Evolutionary conservation across 53 echinoderm and acorn worm genomes (phyloP), one percentile per base, ranked within the genome.

Genomic region (Patiria pectinifera): DNA sequence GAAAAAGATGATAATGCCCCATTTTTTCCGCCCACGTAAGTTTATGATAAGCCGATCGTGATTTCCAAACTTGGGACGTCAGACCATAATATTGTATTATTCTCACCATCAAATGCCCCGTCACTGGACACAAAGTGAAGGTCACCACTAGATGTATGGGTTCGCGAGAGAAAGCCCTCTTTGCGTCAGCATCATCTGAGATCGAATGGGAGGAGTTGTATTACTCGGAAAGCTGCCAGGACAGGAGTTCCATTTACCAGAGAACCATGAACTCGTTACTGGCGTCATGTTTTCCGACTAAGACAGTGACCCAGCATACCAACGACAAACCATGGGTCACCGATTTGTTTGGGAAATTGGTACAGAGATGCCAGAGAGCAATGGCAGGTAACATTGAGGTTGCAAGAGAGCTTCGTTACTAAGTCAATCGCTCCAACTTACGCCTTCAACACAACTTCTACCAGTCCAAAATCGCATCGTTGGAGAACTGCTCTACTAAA

Each of bases 261-360:
- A 14, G 13, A 15, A 58, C 59, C 58, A 2, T 82, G 59, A 53
- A 10, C 15, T 3, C 43, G 10, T n/a, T 89, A 9, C 59, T 83
- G 83, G 14, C 60, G 19, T 59, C 83, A 3, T 83, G 62, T 83
- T 83, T 83, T 43, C 83, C 83, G 1, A 4, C 4, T 24, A 83
- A 83, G 83, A 35, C 61, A 4, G 62, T 25, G 19, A 83, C 83
- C 11, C 61, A 62, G 3, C 83, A 83, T 25, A 83, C 83, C 35
- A 83, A 62, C 8, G 62, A 83, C 62, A 83, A 83, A 61, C 83
- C 83, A 6, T 83, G 63, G 83, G 83, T 62, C 62, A 83, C 62
- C 35, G 62, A 83, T 21, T 44, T 11, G 7, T 89, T 89, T 59
- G 48, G 80, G 7, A 60, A 80, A 1, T 80, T 89, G 21, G 47